Evolutionary conservation across 2,797 vertebrate species (phyloP).

Genomic region (Chiloscyllium punctatum): DNA sequence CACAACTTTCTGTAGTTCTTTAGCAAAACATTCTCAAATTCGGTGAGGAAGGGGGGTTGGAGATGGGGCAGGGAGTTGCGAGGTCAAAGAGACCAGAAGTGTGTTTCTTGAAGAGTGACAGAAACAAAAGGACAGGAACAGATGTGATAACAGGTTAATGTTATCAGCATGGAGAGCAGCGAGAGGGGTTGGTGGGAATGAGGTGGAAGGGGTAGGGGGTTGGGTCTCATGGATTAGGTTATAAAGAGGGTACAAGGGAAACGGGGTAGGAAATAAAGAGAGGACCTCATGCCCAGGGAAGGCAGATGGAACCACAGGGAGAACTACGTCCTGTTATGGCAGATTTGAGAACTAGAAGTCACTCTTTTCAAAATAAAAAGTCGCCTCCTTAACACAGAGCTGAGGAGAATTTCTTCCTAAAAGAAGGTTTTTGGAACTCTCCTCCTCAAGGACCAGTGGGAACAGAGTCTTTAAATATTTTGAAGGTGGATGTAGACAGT

Average conservation of each 20-base stretch:
- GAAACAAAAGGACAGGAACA: not conserved
- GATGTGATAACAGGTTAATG: not conserved
- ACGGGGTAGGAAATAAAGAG: not conserved
- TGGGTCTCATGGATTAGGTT: not conserved
- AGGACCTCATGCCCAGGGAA: not conserved
- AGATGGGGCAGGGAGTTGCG: not conserved
- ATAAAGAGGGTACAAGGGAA: not conserved
- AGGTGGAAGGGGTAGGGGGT: not conserved
- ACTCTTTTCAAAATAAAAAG: too few species aligned
- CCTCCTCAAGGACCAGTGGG: too few species aligned
- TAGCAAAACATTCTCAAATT: not conserved
- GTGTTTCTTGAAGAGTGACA: not conserved
- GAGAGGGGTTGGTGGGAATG: not conserved
- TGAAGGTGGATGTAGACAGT: too few species aligned
- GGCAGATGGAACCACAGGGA: not conserved
- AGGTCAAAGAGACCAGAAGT: not conserved
- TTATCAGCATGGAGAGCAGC: not conserved
- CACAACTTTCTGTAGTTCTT: too few species aligned
- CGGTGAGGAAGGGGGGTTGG: not conserved
- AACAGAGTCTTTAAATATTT: too few species aligned
- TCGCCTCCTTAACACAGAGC: too few species aligned
- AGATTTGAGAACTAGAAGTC: too few species aligned
- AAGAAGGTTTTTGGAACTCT: too few species aligned
- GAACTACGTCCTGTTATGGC: too few species aligned
- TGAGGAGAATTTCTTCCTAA: too few species aligned